Conservation (phyloP, 53 echinoderm and acorn worm species). For the Paracentrotus lividus region DNA sequence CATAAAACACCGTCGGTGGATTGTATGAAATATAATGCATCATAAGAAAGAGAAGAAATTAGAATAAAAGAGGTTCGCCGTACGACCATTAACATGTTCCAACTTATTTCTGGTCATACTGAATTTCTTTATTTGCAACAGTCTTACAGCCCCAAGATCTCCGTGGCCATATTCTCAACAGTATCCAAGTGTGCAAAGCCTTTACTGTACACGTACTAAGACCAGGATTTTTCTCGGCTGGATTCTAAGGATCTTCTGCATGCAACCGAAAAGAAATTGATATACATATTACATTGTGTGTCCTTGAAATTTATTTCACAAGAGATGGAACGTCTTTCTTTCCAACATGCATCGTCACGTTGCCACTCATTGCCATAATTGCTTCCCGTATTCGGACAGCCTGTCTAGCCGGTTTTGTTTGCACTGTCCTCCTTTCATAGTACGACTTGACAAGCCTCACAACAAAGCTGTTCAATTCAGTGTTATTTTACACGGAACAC, state of each 20-base stretch:
- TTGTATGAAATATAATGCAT: too few species aligned
- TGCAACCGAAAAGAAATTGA: not conserved
- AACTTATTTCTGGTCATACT: too few species aligned
- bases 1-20: too few species aligned
- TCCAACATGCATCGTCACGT: slow-evolving; percentile 1
- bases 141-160: too few species aligned
- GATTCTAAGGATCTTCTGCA: not conserved
- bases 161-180: too few species aligned
- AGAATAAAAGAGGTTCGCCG: too few species aligned
- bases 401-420: slow-evolving; percentile 27
- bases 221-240: not conserved
- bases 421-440: not conserved
- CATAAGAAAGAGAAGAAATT: too few species aligned
- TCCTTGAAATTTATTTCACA: not conserved
- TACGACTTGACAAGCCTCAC: not conserved
- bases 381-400: not conserved
- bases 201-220: too few species aligned
- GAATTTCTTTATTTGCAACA: too few species aligned
- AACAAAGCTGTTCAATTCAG: not conserved
- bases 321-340: not conserved
- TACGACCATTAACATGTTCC: too few species aligned
- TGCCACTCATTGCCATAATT: slow-evolving; percentile 15
- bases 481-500: not conserved
- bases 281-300: not conserved
- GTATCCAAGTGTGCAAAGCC: too few species aligned